A percentile compares a stretch with the other conserved stretches of the same genome.
Conservation (phyloP, 2,888 invertebrate genomes). For the Amaurobius ferox region DNA sequence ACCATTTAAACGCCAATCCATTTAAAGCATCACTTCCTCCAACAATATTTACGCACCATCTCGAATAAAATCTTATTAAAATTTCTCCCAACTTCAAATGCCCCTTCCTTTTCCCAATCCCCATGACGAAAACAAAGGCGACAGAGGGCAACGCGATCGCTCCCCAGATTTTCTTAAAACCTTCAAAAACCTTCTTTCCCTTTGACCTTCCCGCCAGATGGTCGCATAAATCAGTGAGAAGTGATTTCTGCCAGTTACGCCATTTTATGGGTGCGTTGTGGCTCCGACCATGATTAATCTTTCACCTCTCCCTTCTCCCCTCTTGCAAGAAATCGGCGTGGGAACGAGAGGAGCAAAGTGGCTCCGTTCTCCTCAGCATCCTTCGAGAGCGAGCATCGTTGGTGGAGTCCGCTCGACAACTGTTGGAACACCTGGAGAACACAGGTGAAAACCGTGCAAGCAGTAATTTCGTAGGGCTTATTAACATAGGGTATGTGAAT, state of each 20-base stretch:
- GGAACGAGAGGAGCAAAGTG: conserved; percentile 28
- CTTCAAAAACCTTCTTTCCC: conserved; percentile 45
- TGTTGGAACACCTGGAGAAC: conserved; percentile 23
- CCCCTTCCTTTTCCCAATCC: neutral
- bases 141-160: conserved; percentile 28
- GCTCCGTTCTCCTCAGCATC: conserved; percentile 27
- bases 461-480: neutral
- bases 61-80: neutral
- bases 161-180: conserved; percentile 35
- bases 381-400: neutral
- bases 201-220: conserved; percentile 59
- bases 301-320: conserved; percentile 42
- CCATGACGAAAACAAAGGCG: neutral
- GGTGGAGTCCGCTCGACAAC: conserved; percentile 21
- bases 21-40: too few relatives aligned
- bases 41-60: too few relatives aligned
- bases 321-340: conserved; percentile 30
- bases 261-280: conserved; percentile 68
- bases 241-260: conserved; percentile 64
- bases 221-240: conserved; percentile 59
- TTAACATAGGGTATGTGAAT: neutral
- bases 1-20: too few relatives aligned
- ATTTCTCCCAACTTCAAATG: neutral
- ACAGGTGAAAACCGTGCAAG: too few relatives aligned
- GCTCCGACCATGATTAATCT: conserved; percentile 59